A percentile compares a stretch with the other conserved stretches of the same genome.
Conservation (phyloP, 2,113 vertebrate species). For the Raja brachyura region DNA sequence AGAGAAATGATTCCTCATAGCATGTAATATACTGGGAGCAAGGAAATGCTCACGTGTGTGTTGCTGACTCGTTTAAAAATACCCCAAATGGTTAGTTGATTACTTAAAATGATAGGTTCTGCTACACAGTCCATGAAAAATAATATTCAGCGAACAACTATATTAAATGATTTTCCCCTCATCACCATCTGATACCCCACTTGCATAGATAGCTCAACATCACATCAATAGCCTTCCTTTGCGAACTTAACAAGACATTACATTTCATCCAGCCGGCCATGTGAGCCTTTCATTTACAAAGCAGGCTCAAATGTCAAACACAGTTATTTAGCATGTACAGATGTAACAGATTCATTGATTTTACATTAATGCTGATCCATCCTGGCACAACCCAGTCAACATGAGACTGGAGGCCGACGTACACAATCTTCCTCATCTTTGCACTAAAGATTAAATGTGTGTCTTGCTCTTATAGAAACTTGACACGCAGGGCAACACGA, state of each 20-base stretch:
- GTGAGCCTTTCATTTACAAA: constrained; percentile 27
- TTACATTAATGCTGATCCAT: background rate
- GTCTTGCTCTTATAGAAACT: background rate
- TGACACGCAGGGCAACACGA: background rate
- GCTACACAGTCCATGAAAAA: background rate
- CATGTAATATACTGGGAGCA: background rate
- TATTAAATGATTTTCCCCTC: constrained; percentile 9
- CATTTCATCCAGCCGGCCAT: background rate
- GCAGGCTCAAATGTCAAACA: background rate
- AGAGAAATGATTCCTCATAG: background rate
- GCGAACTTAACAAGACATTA: constrained; percentile 13
- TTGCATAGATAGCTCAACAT: constrained; percentile 11
- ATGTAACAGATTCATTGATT: constrained; percentile 19
- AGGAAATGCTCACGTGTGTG: background rate
- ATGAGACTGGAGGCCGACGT: background rate
- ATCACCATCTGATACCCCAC: constrained; percentile 22
- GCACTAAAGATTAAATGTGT: background rate
- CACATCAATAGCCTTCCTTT: constrained; percentile 26
- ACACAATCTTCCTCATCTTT: background rate
- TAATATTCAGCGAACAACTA: background rate
- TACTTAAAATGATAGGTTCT: background rate
- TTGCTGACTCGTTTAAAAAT: background rate
- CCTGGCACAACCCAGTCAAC: background rate
- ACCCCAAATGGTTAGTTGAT: background rate
- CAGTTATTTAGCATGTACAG: constrained; percentile 25